phyloP scores from a whole-genome alignment of 2,113 vertebrate species.

The Barnardius zonarius region DNA sequence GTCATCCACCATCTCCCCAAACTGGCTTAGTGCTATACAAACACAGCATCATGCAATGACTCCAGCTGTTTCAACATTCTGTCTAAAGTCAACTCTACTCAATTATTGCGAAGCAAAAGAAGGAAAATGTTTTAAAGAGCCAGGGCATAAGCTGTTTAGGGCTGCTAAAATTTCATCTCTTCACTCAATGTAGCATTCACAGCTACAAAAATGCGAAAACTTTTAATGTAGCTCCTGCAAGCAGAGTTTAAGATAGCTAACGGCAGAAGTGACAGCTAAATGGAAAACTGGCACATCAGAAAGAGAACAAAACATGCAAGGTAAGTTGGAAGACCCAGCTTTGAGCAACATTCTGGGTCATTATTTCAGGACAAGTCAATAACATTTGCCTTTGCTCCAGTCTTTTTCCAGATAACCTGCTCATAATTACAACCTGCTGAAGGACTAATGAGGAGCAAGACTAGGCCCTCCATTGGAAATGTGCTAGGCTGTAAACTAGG shows the following conservation, averaged over 20 bases:
- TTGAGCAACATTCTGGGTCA: not conserved
- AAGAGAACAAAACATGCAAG: not conserved
- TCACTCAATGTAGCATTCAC: not conserved
- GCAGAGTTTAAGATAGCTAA: not conserved
- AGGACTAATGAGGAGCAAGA: not conserved
- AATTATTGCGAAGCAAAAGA: not conserved
- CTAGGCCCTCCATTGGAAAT: fast-evolving
- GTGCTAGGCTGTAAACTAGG: not conserved
- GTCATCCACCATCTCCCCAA: not conserved
- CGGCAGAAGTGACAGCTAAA: not conserved
- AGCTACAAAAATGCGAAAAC: not conserved
- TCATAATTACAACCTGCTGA: not conserved
- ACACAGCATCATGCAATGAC: not conserved
- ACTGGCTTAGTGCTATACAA: not conserved
- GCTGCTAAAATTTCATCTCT: not conserved
- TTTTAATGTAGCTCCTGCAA: not conserved
- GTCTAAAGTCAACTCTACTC: not conserved
- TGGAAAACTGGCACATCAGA: not conserved
- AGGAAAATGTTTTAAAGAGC: not conserved
- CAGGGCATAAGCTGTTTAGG: not conserved
- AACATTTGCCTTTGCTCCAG: not conserved
- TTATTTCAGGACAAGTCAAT: not conserved
- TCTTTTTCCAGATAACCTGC: not conserved
- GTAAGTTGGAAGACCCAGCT: not conserved
- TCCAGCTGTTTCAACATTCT: not conserved